Conservation (phyloP, 2,113 vertebrate genomes). For the Cnemophilus loriae region DNA sequence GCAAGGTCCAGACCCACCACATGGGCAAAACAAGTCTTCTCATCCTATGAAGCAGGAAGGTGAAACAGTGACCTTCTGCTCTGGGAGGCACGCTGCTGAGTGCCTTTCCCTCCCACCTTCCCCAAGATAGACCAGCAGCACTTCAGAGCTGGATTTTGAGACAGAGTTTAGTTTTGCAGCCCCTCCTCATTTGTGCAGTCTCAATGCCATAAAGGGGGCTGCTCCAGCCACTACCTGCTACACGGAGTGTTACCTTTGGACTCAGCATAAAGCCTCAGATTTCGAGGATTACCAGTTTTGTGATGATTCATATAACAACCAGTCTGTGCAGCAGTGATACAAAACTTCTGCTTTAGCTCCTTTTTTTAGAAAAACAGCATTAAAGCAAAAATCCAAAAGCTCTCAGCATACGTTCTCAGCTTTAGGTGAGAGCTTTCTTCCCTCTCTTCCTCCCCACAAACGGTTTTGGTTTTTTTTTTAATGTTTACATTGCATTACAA, state of each 20-base stretch:
- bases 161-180: neutral
- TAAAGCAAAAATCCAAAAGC: neutral
- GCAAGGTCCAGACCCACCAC: neutral
- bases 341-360: neutral
- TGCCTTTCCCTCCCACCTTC: neutral
- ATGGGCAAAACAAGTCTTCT: neutral
- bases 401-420: neutral
- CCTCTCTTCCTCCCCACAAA: neutral
- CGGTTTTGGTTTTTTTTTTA: neutral
- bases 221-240: neutral
- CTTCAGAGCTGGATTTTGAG: neutral
- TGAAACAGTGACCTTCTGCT: neutral
- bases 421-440: neutral
- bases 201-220: neutral
- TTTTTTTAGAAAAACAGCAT: neutral
- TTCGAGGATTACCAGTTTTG: neutral
- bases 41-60: neutral
- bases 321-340: accelerated
- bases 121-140: neutral
- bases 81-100: neutral
- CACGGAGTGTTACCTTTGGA: neutral
- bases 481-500: neutral
- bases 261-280: neutral
- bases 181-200: neutral
- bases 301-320: neutral